Base-by-base conservation (phyloP, 2,797 vertebrate genomes). In the Phylloscopus collybita region DNA sequence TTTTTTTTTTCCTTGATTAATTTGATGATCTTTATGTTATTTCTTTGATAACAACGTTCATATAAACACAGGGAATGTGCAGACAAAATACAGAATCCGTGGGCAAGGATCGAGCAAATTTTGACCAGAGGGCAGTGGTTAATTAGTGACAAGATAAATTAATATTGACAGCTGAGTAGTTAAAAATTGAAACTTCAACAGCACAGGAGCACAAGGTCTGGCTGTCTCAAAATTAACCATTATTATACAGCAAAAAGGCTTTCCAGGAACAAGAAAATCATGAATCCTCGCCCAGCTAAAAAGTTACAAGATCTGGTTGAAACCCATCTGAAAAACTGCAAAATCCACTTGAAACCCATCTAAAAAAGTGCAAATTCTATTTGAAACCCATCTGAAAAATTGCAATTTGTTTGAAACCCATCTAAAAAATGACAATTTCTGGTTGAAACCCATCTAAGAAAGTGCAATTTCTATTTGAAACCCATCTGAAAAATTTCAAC, bases 1-100 rank as follows among this genome's bases (percentile, higher is more conserved):
- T 16, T 5, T 0, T 0, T 27, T 27, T 30, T 64, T 30, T 64
- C 5, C 15, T 22, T 12, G 13, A 42, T 19, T 23, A 13, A 32
- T 49, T 32, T 36, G 16, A 36, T 36, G 53, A 20, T 5, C 3
- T 64, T 57, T 26, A 19, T 9, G 12, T 5, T 26, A 11, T 84
- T 84, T 64, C 42, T 62, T 56, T 49, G 36, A 3, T 42, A 64
- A 12, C 3, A 22, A 79, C 12, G 5, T 56, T 40, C 3, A 45
- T 10, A 14, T 5, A 65, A 84, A 42, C 51, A 34, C 26, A 30
- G 70, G 70, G 44, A 50, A 50, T 32, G 17, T 30, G 40, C 16
- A 18, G 11, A 69, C 7, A 73, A 34, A 92, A 65, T 2, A 16
- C 3, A 62, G 23, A 78, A 92, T 34, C 13, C 82, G 29, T 0